Evolutionary conservation across 1,140 invertebrate genomes (phyloP).

Genomic region (Hylyphantes graminicola): DNA sequence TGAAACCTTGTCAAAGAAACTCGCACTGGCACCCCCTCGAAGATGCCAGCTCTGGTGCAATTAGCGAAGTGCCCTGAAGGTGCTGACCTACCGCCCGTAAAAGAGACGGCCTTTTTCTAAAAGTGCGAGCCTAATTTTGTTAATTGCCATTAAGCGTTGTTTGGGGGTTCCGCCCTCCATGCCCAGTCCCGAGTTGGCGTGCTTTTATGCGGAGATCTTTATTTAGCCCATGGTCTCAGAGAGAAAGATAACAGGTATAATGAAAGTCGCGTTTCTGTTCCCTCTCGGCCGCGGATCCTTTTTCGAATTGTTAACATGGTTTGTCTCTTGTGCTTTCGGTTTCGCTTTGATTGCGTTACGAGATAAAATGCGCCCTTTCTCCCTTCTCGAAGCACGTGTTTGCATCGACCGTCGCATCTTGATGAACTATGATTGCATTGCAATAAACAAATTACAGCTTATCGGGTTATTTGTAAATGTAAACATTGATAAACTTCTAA

Average conservation of each 20-base stretch:
- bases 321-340: too few species aligned
- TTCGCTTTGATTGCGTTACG: too few species aligned
- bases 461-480: too few species aligned
- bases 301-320: too few species aligned
- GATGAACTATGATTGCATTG: too few species aligned
- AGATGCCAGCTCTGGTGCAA: constrained; percentile 42
- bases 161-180: constrained; percentile 21
- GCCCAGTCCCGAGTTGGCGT: not conserved
- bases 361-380: too few species aligned
- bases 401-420: too few species aligned
- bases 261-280: constrained; percentile 8
- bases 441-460: too few species aligned
- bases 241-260: not conserved
- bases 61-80: constrained; percentile 44
- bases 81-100: constrained; percentile 42
- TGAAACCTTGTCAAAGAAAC: too few species aligned
- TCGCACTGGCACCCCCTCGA: constrained; percentile 4
- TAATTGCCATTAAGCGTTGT: constrained; percentile 56
- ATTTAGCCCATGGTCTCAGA: not conserved
- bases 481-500: too few species aligned
- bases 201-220: constrained; percentile 16
- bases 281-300: not conserved
- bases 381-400: too few species aligned
- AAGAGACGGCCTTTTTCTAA: constrained; percentile 33
- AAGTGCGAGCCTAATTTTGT: constrained; percentile 48